Evolutionary conservation across 2,888 invertebrate species (phyloP).

Genomic region (Trissoscelio sp.): DNA sequence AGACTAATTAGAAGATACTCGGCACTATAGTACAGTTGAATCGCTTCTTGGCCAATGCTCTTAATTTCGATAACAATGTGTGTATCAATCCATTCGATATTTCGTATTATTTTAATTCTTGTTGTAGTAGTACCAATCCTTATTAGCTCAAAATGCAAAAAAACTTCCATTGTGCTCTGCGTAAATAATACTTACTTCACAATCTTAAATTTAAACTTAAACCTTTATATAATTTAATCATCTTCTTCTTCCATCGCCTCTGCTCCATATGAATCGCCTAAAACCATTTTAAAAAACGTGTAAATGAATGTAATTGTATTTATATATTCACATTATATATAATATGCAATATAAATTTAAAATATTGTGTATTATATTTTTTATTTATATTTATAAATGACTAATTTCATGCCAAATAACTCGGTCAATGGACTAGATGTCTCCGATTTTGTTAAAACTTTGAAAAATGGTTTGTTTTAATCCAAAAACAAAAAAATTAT

Average conservation of each 20-base stretch:
- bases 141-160: conserved; percentile 40
- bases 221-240: conserved; percentile 73
- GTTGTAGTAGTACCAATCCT: conserved; percentile 55
- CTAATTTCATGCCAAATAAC: too few species aligned
- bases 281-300: conserved; percentile 39
- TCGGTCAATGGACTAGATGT: too few species aligned
- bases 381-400: too few species aligned
- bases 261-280: conserved; percentile 62
- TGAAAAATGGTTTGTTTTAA: too few species aligned
- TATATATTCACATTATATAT: too few species aligned
- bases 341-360: too few species aligned
- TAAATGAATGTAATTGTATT: too few species aligned
- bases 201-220: conserved; percentile 57
- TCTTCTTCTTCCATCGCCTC: conserved; percentile 82
- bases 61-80: conserved; percentile 23
- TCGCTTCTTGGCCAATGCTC: conserved; percentile 54
- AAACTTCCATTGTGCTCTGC: neutral
- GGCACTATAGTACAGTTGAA: conserved; percentile 26
- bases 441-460: too few species aligned
- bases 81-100: conserved; percentile 37
- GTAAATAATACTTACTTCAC: conserved; percentile 53
- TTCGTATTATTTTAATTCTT: neutral
- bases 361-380: too few species aligned
- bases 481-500: too few species aligned
- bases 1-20: conserved; percentile 50